Percentiles rank a stretch among this genome's conserved stretches.
These are phyloP conservation scores for Microcaecilia unicolor DNA, from an alignment of 2,797 vertebrate species.

Conservation along the genomic window DNA sequence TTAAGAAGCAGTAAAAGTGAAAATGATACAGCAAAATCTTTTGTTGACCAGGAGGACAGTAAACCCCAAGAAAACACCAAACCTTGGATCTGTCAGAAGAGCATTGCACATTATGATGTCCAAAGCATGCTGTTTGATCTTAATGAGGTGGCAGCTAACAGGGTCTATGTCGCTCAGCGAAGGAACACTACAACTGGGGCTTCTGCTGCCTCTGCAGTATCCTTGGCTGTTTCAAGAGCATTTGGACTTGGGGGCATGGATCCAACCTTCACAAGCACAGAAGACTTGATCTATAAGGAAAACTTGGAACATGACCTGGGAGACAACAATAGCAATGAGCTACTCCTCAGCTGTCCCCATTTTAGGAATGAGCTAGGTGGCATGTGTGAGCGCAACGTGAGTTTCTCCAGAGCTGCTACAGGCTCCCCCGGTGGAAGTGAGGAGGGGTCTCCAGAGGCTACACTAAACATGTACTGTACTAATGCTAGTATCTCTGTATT, in stretches of 20 bases:
- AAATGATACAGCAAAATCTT: conserved; percentile 36
- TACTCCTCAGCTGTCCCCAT: conserved; percentile 87
- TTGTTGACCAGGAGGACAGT: conserved; percentile 44
- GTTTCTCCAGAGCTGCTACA: conserved; percentile 66
- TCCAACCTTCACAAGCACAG: conserved; percentile 64
- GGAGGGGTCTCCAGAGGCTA: conserved; percentile 23
- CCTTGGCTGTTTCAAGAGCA: conserved; percentile 46
- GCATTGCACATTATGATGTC: conserved; percentile 81
- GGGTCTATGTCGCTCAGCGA: conserved; percentile 57
- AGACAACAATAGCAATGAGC: conserved; percentile 51
- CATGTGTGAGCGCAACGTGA: conserved; percentile 70
- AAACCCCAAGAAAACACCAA: conserved; percentile 38
- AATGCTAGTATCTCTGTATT: conserved; percentile 81
- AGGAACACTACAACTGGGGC: conserved; percentile 86
- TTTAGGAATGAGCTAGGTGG: conserved; percentile 88
- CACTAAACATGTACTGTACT: conserved; percentile 55
- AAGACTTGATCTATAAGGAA: conserved; percentile 70
- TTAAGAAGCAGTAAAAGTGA: conserved; percentile 63
- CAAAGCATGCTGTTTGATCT: conserved; percentile 88
- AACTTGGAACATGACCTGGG: conserved; percentile 46
- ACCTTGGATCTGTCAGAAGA: conserved; percentile 74
- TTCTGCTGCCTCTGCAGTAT: conserved; percentile 67
- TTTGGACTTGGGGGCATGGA: conserved; percentile 45
- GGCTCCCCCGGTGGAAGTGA: conserved; percentile 28
- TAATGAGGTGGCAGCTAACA: conserved; percentile 62